Evolutionary conservation across 2,113 vertebrate species (phyloP).

Genomic region (Crocuta crocuta): DNA sequence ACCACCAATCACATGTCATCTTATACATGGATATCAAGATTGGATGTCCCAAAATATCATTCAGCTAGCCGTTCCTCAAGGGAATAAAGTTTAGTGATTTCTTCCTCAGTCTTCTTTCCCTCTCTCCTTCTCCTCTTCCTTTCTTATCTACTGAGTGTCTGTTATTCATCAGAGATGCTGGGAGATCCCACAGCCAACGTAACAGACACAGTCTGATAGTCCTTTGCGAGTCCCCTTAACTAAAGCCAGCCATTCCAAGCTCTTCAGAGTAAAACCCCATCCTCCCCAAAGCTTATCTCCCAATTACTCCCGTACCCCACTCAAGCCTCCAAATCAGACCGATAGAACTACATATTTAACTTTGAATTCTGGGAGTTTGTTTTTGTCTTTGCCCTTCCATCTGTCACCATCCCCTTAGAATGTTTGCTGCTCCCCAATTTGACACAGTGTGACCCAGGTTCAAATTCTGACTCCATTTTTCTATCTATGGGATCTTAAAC

Average conservation of each 20-base stretch:
- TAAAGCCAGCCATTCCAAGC: background rate
- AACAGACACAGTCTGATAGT: background rate
- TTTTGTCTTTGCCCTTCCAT: background rate
- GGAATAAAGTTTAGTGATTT: background rate
- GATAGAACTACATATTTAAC: background rate
- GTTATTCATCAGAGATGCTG: background rate
- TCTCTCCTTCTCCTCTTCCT: background rate
- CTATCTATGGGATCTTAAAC: background rate
- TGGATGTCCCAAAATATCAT: background rate
- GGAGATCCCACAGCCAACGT: background rate
- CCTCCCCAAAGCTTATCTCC: background rate
- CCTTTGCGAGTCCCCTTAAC: background rate
- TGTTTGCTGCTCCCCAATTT: background rate
- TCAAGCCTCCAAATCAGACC: background rate
- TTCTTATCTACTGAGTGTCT: background rate
- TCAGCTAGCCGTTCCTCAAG: background rate
- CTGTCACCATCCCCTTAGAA: background rate
- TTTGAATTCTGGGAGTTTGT: background rate
- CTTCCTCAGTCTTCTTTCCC: background rate
- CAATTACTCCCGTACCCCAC: background rate
- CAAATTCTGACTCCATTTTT: background rate
- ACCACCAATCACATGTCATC: background rate
- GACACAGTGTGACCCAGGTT: background rate
- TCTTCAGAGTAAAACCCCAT: background rate
- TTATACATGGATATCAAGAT: background rate